A percentile compares a stretch with the other conserved stretches of the same genome.
Evolutionary conservation across 2,797 vertebrate species (phyloP).

Genomic region (Acanthurus lineatus): DNA sequence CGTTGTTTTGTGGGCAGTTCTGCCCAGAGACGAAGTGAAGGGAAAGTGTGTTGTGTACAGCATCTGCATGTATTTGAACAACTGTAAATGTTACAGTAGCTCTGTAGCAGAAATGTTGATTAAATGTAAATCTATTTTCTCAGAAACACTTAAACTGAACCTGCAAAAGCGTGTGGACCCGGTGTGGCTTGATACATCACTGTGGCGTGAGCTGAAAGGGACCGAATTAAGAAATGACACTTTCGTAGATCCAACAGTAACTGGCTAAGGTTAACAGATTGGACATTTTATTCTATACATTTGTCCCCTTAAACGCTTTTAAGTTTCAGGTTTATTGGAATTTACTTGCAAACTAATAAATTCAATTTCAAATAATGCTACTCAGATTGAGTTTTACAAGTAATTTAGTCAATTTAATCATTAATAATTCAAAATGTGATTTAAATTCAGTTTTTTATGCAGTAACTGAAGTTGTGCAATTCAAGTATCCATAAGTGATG

Average conservation of each 20-base stretch:
- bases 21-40: slow-evolving; percentile 49
- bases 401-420: too few relatives aligned
- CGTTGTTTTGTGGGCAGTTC: slow-evolving; percentile 49
- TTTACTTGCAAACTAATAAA: too few relatives aligned
- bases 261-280: slow-evolving; percentile 16
- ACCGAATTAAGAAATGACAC: slow-evolving; percentile 26
- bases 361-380: too few relatives aligned
- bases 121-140: slow-evolving; percentile 76
- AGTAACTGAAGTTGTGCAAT: too few relatives aligned
- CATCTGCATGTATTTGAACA: slow-evolving; percentile 82
- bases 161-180: slow-evolving; percentile 51
- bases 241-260: slow-evolving; percentile 14
- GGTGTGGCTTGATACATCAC: slow-evolving; percentile 46
- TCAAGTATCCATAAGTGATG: too few relatives aligned
- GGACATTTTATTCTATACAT: slow-evolving; percentile 29
- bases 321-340: too few relatives aligned
- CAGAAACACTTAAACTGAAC: slow-evolving; percentile 60
- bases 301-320: slow-evolving; percentile 17
- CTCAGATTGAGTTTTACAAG: too few relatives aligned
- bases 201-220: slow-evolving; percentile 37
- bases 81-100: slow-evolving; percentile 82
- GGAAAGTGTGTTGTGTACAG: slow-evolving; percentile 64
- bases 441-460: too few relatives aligned
- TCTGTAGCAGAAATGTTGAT: slow-evolving; percentile 81
- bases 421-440: too few relatives aligned